These are phyloP conservation scores for Monochamus saltuarius DNA, from an alignment of 1,140 invertebrate genomes.

Conservation along the genomic window DNA sequence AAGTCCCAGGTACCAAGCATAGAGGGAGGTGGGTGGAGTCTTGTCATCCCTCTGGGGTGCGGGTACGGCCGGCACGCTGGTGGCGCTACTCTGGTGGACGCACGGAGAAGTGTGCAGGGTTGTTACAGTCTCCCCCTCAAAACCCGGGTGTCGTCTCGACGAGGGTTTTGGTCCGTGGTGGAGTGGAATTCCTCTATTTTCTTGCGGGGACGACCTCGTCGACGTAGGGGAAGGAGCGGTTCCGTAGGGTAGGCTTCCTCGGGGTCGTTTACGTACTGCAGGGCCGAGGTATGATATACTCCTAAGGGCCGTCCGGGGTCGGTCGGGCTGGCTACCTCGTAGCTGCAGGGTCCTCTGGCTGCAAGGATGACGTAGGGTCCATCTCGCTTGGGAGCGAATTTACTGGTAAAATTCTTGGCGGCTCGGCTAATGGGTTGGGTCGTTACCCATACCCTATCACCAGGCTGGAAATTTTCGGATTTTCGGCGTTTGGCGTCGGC, in stretches of 20 bases:
- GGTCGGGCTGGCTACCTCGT: background rate
- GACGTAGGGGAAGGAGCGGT: background rate
- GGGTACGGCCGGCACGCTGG: too few relatives aligned
- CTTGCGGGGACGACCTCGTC: background rate
- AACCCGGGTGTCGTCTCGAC: too few relatives aligned
- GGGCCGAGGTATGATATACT: background rate
- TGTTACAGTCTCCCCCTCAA: too few relatives aligned
- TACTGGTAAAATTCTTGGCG: background rate
- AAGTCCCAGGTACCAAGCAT: too few relatives aligned
- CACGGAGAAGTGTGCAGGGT: too few relatives aligned
- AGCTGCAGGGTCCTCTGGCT: background rate
- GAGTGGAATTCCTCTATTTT: too few relatives aligned
- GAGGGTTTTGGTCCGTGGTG: too few relatives aligned
- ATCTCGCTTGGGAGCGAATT: constrained; percentile 44
- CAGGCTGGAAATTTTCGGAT: background rate
- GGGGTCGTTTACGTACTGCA: background rate
- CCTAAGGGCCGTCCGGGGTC: background rate
- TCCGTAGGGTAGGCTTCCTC: too few relatives aligned
- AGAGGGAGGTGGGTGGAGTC: too few relatives aligned
- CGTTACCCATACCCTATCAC: constrained; percentile 39
- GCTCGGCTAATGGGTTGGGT: constrained; percentile 41
- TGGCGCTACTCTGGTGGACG: too few relatives aligned
- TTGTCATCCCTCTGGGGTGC: too few relatives aligned
- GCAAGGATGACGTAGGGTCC: constrained; percentile 42
- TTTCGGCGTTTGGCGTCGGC: too few relatives aligned